Evolutionary conservation across 2,113 vertebrate species (phyloP), one percentile per base, ranked within the genome.

Genomic region (Thinocorus orbignyianus): DNA sequence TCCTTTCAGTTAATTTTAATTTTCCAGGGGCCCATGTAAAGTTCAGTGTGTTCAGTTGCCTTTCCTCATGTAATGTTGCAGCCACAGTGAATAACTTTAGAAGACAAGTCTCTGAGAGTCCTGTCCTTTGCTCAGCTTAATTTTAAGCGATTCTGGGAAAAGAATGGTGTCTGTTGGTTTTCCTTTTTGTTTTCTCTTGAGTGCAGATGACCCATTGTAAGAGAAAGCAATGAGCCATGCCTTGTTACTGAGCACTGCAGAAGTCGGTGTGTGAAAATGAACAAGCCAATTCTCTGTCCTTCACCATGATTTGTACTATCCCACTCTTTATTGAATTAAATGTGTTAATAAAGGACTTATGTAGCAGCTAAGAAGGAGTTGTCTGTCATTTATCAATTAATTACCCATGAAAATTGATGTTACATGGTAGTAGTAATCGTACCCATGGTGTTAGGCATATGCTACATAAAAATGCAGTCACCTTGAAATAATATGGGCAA

Each of bases 361-460:
- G 94, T 94, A 97, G 97, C 92, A 97, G 92, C 96, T 95, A 93
- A 90, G 94, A 97, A 97, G 84, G 89, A 97, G 92, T 72, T 95
- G 88, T 57, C 81, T 93, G 83, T 44, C 95, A 97, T 97, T 97
- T 98, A 96, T 98, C 98, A 98, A 97, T 98, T 98, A 98, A 98
- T 98, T 98, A 95, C 89, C 98, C 98, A 98, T 98, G 97, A 97
- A 98, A 98, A 97, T 91, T 95, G 96, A 97, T 39, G 35, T 97
- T 98, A 96, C 95, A 90, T 91, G 72, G 95, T 94, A 78, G 77
- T 93, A 90, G 96, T 97, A 97, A 98, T 98, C 39, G 24, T 93
- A 98, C 97, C 96, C 97, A 78, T 92, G 93, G 94, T 87, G 94
- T 97, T 95, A 95, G 92, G 95, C 98, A 98, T 98, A 98, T 98